Evolutionary conservation across 2,113 vertebrate genomes (phyloP).

Genomic region (Ciconia boyciana): DNA sequence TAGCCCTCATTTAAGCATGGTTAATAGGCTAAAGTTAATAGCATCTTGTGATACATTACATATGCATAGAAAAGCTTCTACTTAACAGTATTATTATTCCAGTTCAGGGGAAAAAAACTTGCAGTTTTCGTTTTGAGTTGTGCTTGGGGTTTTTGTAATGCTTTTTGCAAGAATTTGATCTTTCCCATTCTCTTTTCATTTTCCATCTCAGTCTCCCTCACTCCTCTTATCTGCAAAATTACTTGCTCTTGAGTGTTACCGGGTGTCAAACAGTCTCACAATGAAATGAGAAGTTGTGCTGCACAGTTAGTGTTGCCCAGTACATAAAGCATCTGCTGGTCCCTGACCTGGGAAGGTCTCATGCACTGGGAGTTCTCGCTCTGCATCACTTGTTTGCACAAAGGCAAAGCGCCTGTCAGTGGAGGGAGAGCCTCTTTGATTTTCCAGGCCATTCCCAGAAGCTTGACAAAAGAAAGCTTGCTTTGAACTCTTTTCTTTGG

Average conservation of each 20-base stretch:
- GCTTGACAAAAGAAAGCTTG: conserved; percentile 9
- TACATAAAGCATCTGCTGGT: background rate
- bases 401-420: background rate
- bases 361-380: background rate
- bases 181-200: background rate
- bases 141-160: background rate
- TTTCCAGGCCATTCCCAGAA: background rate
- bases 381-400: background rate
- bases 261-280: background rate
- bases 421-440: background rate
- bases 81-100: background rate
- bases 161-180: background rate
- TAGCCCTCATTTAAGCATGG: background rate
- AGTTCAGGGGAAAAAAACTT: fast-evolving
- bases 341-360: background rate
- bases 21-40: background rate
- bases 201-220: background rate
- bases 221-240: background rate
- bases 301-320: background rate
- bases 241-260: background rate
- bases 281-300: background rate
- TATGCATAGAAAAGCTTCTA: background rate
- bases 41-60: background rate
- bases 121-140: background rate
- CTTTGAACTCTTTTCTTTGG: background rate